Conservation (phyloP, 1,140 invertebrate genomes). For the Orussus abietinus region DNA sequence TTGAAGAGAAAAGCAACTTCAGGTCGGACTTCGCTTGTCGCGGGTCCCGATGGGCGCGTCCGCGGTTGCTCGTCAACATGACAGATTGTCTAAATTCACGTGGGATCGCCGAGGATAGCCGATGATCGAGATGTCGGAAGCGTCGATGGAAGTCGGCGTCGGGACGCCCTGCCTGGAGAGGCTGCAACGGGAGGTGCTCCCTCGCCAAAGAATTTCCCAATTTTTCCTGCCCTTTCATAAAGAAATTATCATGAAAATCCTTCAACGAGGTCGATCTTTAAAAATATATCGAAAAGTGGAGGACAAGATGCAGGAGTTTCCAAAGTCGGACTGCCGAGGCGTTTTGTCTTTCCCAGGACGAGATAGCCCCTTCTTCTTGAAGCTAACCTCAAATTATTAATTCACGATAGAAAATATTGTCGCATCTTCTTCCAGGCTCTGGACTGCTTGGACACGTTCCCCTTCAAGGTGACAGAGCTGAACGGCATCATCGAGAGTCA, state of each 20-base stretch:
- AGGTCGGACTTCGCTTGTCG: too few species aligned
- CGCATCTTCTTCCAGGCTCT: conserved; percentile 25
- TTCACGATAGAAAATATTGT: conserved; percentile 1
- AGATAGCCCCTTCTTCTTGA: neutral
- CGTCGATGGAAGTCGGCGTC: conserved; percentile 17
- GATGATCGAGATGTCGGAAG: conserved; percentile 20
- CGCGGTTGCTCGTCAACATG: too few species aligned
- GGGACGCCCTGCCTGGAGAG: conserved; percentile 25
- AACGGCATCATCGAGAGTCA: conserved; percentile 36
- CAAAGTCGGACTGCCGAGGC: too few species aligned
- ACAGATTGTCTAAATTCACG: conserved; percentile 32
- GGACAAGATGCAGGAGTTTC: too few species aligned
- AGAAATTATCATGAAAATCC: neutral
- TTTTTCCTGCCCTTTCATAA: neutral
- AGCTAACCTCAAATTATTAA: conserved; percentile 10
- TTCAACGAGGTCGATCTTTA: conserved; percentile 8
- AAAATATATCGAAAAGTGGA: neutral
- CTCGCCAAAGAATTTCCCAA: neutral
- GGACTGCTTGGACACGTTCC: conserved; percentile 34
- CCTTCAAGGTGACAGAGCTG: conserved; percentile 35
- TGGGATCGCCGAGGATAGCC: conserved; percentile 24
- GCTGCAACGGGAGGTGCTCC: conserved; percentile 27
- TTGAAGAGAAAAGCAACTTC: too few species aligned
- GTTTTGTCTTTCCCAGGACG: too few species aligned
- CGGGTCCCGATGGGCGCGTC: too few species aligned